Evolutionary conservation across 2,888 invertebrate genomes (phyloP).

Genomic region (Peribatodes rhomboidaria): DNA sequence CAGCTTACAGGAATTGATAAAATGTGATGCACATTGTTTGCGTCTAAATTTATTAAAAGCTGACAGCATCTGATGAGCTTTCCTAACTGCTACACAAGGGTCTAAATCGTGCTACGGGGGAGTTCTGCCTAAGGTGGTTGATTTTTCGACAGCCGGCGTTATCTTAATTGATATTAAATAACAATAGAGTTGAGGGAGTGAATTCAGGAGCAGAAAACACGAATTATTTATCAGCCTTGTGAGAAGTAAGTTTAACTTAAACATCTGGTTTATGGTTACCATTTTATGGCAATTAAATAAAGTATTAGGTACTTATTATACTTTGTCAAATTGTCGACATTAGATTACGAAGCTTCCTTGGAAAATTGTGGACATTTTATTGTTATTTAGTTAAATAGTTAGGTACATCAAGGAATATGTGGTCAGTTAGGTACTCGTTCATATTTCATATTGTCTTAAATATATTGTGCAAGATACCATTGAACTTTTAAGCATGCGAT

Average conservation of each 20-base stretch:
- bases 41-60: not conserved
- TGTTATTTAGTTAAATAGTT: too few relatives aligned
- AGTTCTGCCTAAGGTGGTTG: conserved; percentile 3
- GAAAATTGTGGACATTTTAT: not conserved
- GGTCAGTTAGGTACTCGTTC: too few relatives aligned
- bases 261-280: conserved; percentile 50
- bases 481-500: conserved; percentile 12
- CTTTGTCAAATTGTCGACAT: not conserved
- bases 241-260: conserved; percentile 49
- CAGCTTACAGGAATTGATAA: too few relatives aligned
- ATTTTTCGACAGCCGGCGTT: conserved; percentile 44
- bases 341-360: not conserved
- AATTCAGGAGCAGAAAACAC: conserved; percentile 47
- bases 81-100: not conserved
- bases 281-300: too few relatives aligned
- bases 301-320: not conserved
- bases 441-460: not conserved
- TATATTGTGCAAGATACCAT: conserved; percentile 5
- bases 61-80: not conserved
- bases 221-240: conserved; percentile 56
- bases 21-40: not conserved
- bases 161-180: conserved; percentile 73
- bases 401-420: too few relatives aligned
- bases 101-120: not conserved
- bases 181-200: conserved; percentile 59